phyloP scores from a whole-genome alignment of 1,140 invertebrate species.

The Arctopsyche grandis region DNA sequence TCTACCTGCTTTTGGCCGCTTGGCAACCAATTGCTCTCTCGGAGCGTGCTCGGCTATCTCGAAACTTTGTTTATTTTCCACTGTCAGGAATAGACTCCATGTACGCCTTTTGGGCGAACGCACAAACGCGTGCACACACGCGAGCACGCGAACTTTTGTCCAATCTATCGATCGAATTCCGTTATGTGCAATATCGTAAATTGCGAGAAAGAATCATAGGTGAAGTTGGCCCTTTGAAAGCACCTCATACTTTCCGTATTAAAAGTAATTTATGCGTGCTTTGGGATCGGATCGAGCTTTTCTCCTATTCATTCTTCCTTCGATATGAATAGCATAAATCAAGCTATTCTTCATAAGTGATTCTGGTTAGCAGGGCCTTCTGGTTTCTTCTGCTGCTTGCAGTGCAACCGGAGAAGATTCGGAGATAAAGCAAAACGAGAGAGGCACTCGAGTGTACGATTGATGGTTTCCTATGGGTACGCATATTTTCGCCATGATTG shows the following conservation, averaged over 20 bases:
- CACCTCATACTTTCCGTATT: too few species aligned
- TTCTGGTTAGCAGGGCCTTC: constrained; percentile 2
- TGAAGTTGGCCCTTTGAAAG: too few species aligned
- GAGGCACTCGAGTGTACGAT: constrained; percentile 6
- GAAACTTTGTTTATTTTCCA: constrained; percentile 33
- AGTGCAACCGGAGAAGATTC: background rate
- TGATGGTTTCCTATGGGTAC: constrained; percentile 16
- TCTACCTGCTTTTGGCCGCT: constrained; percentile 36
- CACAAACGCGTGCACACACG: background rate
- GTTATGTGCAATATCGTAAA: background rate
- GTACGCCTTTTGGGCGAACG: background rate
- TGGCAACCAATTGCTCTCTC: constrained; percentile 29
- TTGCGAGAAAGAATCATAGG: too few species aligned
- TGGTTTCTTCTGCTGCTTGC: background rate
- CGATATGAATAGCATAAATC: too few species aligned
- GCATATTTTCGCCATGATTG: constrained; percentile 20
- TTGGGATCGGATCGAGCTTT: too few species aligned
- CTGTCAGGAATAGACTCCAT: constrained; percentile 21
- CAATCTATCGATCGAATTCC: background rate
- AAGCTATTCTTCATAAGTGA: background rate
- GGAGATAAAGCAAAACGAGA: background rate
- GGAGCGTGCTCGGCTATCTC: constrained; percentile 6
- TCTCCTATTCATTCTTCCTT: too few species aligned
- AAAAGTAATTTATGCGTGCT: too few species aligned
- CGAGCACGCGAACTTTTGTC: background rate